A percentile compares a stretch with the other conserved stretches of the same genome.
phyloP scores from a whole-genome alignment of 2,797 vertebrate genomes.

The Sebastes wilsoni region DNA sequence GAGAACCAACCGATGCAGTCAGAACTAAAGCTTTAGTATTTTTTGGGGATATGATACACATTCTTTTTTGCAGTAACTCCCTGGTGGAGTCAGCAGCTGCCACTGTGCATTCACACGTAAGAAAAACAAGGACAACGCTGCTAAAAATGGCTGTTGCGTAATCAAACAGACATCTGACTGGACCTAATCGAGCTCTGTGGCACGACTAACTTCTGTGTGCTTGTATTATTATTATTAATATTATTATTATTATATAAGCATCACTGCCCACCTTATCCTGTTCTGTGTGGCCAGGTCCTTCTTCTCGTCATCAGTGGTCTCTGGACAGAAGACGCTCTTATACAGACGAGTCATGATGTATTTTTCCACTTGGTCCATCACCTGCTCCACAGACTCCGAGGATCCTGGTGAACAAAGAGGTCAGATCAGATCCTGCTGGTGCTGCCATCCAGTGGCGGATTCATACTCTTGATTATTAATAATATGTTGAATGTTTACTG shows the following conservation, averaged over 20 bases:
- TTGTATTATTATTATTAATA: no score
- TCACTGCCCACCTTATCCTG: slow-evolving; percentile 87
- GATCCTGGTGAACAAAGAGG: slow-evolving; percentile 79
- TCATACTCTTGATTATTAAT: no score
- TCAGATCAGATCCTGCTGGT: neutral
- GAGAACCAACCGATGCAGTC: neutral
- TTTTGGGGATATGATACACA: neutral
- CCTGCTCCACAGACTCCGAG: slow-evolving; percentile 92
- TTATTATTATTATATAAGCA: neutral
- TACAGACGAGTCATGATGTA: slow-evolving; percentile 98
- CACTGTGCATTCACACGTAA: slow-evolving; percentile 5
- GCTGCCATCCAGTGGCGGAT: slow-evolving; percentile 16
- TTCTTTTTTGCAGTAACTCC: neutral
- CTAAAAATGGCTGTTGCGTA: slow-evolving; percentile 27
- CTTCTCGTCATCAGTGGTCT: slow-evolving; percentile 96
- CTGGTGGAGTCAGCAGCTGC: slow-evolving; percentile 2
- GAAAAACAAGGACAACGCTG: neutral
- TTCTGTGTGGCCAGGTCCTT: slow-evolving; percentile 94
- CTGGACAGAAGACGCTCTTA: slow-evolving; percentile 96
- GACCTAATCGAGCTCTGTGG: no score
- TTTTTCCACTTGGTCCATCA: slow-evolving; percentile 98
- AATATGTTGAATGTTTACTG: neutral
- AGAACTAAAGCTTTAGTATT: neutral
- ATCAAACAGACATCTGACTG: neutral
- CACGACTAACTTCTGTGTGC: no score